A percentile compares a stretch with the other conserved stretches of the same genome.
Evolutionary conservation across 2,797 vertebrate species (phyloP).

Genomic region (Podarcis lilfordi): DNA sequence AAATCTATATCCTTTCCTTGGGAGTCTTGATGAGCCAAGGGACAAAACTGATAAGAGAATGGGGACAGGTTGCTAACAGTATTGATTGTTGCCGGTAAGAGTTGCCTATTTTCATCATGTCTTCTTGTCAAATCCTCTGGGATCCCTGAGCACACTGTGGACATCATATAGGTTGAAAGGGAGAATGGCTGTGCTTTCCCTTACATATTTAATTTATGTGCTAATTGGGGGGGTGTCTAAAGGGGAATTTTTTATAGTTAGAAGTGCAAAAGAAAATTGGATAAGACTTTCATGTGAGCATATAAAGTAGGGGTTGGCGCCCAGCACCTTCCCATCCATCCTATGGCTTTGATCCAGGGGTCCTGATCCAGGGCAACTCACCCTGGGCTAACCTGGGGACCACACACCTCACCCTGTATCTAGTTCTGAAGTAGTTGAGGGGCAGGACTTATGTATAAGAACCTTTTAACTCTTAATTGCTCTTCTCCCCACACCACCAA

Average conservation of each 20-base stretch:
- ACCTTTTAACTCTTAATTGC: no score
- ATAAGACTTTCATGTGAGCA: background rate
- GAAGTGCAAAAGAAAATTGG: background rate
- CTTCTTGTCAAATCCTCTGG: slow-evolving; percentile 10
- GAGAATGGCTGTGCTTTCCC: slow-evolving; percentile 14
- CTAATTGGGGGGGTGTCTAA: background rate
- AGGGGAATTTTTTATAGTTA: background rate
- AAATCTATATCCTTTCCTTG: background rate
- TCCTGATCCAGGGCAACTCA: no score
- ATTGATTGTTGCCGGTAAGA: slow-evolving; percentile 44
- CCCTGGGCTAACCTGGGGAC: no score
- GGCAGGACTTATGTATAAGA: no score
- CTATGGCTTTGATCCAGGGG: no score
- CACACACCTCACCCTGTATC: no score
- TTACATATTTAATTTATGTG: slow-evolving; percentile 31
- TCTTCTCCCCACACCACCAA: no score
- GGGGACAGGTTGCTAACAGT: slow-evolving; percentile 17
- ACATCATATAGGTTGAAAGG: background rate
- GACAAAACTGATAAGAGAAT: slow-evolving; percentile 32
- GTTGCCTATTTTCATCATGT: background rate
- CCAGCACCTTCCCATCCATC: no score
- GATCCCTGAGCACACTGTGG: slow-evolving; percentile 11
- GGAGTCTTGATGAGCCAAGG: background rate
- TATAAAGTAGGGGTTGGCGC: background rate
- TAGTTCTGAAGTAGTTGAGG: no score